Evolutionary conservation across 2,888 invertebrate species (phyloP), one percentile per base, ranked within the genome.

Genomic region (Eilema griseolum): DNA sequence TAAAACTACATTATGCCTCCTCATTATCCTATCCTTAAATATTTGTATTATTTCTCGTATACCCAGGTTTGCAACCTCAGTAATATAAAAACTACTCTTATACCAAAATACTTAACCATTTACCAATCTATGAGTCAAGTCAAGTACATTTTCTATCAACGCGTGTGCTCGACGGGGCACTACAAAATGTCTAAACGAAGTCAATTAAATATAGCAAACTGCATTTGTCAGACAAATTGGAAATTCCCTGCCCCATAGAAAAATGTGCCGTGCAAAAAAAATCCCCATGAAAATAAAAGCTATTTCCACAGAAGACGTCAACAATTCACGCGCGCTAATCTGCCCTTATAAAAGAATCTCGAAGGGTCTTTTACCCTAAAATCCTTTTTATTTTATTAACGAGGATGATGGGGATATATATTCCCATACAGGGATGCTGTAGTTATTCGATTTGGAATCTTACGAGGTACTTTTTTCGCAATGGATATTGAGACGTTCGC

Each of bases 381-480:
- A 86, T 87, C 85, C 83, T 83, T 86, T 86, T 88, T 89, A 89
- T 89, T 89, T 89, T 89, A 91, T 89, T 90, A 90, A 88, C 86
- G 84, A 83, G 83, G 71, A 77, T 62, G 57, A 61, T 61, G 70
- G 73, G 74, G 70, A 70, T 75, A 64, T 59, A 64, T 64, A 52
- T 52, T 31, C 41, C 37, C 41, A 57, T 41, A 57, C 41, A 61
- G 37, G 71, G 64, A 80, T 74, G 78, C 74, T 79, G 80, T 79
- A 83, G 80, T 85, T 86, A 86, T 85, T 87, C 73, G 80, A 81
- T 83, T 81, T 75, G 72, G 73, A 80, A 76, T 81, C 80, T 79
- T 82, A 80, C 73, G 78, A 66, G 66, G 41, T 68, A 66, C 62
- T 77, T 67, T 69, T 75, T 69, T 3, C 20, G 26, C n/a, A 16